These are phyloP conservation scores for Scopus umbretta DNA, from an alignment of 2,113 vertebrate genomes.

Conservation along the genomic window DNA sequence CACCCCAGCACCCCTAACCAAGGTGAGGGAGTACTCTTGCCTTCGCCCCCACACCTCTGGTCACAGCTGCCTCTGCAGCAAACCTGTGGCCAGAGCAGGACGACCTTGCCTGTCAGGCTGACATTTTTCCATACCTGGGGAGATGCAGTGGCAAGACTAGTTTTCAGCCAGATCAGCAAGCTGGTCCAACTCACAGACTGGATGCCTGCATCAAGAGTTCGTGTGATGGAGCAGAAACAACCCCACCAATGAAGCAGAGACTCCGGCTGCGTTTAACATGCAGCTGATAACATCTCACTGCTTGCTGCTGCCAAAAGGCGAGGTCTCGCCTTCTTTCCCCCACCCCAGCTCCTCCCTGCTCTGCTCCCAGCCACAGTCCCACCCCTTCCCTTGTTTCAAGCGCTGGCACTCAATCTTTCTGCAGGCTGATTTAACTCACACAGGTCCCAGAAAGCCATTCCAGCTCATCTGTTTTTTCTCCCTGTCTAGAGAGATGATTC, in stretches of 20 bases:
- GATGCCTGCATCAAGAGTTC: background rate
- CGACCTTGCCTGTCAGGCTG: background rate
- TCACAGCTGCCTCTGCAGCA: fast-evolving
- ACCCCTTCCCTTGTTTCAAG: background rate
- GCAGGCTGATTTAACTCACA: background rate
- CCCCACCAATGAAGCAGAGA: background rate
- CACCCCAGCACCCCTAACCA: background rate
- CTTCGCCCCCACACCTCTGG: background rate
- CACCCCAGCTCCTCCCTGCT: constrained; percentile 15
- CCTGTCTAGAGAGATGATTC: background rate
- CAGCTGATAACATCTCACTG: constrained; percentile 16
- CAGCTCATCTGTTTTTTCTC: background rate
- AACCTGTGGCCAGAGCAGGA: background rate
- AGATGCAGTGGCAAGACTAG: background rate
- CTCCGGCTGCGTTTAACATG: background rate
- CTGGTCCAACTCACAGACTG: background rate
- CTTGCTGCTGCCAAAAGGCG: background rate
- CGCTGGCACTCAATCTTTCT: background rate
- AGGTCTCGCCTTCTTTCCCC: constrained; percentile 4
- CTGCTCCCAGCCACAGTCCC: background rate
- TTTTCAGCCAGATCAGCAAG: background rate
- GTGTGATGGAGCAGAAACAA: background rate
- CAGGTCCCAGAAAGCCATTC: background rate
- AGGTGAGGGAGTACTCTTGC: background rate
- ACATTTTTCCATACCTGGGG: background rate